Base-by-base conservation (phyloP, 92 coral and sea anemone genomes). In the Palythoa grandis region DNA sequence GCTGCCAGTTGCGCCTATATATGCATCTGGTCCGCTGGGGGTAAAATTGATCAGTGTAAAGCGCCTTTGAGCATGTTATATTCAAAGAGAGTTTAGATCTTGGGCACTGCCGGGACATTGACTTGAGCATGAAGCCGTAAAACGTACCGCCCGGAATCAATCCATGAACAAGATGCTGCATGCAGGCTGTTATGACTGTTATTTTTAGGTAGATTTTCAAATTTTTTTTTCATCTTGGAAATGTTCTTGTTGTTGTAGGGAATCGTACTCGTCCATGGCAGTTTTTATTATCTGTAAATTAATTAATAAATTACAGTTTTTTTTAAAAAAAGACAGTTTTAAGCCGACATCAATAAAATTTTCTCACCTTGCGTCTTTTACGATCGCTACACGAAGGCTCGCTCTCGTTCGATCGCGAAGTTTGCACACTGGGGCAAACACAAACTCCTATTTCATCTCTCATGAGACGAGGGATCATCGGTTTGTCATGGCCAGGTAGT, bases 361-460 rank as follows among this genome's bases (percentile, higher is more conserved):
- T 78, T 78, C 83, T 78, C 83, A 78, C 83, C 83, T 50, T 54
- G 48, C 70, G 83, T 22, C 83, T 17, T 78, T 54, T 78, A 8
- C 83, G 40, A 48, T 37, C 68, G 68, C 83, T 78, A 22, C 83
- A 29, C 6, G 61, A 11, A 47, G 82, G 29, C 37, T 15, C 20
- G 69, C 68, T 68, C 52, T 78, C 15, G 40, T 78, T 11, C 17
- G 24, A 29, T 29, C 1, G 35, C 35, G 35, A 76, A 48, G 22
- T 35, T 76, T 76, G 82, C 4, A 76, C 13, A 40, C 1, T 76
- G 38, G 82, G 63, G 3, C 25, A 76, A 11, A 76, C 82, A 76
- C 82, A 76, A 76, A 76, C 24, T 3, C 82, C 82, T 43, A 76
- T 1, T 76, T 76, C 63, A 39, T 52, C 83, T 78, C 83, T 78